Evolutionary conservation across 2,888 invertebrate genomes (phyloP), one percentile per base, ranked within the genome.

Genomic region (Bugula neritina): DNA sequence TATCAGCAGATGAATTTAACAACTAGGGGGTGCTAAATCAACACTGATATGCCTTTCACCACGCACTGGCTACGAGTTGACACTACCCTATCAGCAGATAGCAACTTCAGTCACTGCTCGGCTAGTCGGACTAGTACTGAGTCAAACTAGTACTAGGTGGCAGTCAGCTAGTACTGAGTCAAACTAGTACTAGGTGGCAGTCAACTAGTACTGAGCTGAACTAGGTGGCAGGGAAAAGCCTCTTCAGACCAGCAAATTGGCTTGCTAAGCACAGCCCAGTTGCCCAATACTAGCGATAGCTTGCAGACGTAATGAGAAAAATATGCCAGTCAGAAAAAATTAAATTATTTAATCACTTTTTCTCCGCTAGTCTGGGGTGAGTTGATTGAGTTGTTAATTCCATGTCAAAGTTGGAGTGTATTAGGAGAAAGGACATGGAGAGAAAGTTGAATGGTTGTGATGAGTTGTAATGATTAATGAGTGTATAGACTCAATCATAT

Each of bases 271-370:
- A 43, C 5, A 17, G 10, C 17, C 17, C 43, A 43, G 43, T 43
- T 43, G 43, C 43, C 43, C 43, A 43, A 43, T 43, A 43, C 5
- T 17, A 43, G 17, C 17, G 43, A 43, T 43, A 43, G 17, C 43
- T 17, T 10, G 5, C 10, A n/a, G 13, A 13, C 3, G 57, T 57
- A 57, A 63, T 63, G 29, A 63, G 31, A 34, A 63, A 63, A 63
- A 34, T 34, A 29, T 63, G 63, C 31, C 63, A 63, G 63, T 25
- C 63, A 63, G 63, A 31, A 63, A 31, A 63, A 55, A 29, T 63
- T 31, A 63, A 63, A 63, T 63, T 63, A 63, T 63, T 63, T 34
- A 63, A 63, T 63, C 63, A 63, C 31, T 63, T 63, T 63, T 27
- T 21, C 63, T 34, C 10, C 31, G 31, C 29, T 5, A 63, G 27